Conservation (phyloP, 2,888 invertebrate species). For the Meliscaeva auricollis region DNA sequence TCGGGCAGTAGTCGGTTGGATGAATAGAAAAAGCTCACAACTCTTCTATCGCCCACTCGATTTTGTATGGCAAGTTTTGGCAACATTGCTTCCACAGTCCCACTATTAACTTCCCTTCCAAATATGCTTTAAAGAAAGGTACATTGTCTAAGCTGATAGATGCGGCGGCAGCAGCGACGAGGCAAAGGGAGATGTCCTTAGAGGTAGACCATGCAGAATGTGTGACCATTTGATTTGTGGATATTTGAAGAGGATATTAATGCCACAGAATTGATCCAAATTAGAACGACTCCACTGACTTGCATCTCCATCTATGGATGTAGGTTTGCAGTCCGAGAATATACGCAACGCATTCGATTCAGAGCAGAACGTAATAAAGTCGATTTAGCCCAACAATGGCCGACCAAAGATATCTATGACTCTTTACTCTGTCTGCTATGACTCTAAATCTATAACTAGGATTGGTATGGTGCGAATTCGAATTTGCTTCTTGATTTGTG, state of each 20-base stretch:
- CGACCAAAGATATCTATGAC: constrained; percentile 4
- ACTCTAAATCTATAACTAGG: not conserved
- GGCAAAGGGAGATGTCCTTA: constrained; percentile 18
- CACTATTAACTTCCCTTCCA: not conserved
- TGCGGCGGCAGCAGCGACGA: no score
- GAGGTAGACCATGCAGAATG: constrained; percentile 46
- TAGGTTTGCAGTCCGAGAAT: constrained; percentile 1
- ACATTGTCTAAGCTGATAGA: not conserved
- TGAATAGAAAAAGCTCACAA: constrained; percentile 23
- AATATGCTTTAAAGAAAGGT: constrained; percentile 34
- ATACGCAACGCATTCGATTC: constrained; percentile 41
- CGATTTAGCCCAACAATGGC: constrained; percentile 44
- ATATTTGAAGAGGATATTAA: constrained; percentile 67
- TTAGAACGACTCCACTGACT: constrained; percentile 39
- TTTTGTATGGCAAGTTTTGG: constrained; percentile 27
- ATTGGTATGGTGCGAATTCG: constrained; percentile 21
- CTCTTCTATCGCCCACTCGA: not conserved
- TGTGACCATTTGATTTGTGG: constrained; percentile 69
- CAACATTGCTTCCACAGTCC: constrained; percentile 20
- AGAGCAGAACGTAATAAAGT: constrained; percentile 56
- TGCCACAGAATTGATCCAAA: constrained; percentile 65
- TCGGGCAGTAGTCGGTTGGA: no score
- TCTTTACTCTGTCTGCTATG: not conserved
- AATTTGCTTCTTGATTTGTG: not conserved
- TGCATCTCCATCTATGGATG: not conserved